phyloP scores from a whole-genome alignment of 2,797 vertebrate genomes.

The Sarcophilus harrisii region DNA sequence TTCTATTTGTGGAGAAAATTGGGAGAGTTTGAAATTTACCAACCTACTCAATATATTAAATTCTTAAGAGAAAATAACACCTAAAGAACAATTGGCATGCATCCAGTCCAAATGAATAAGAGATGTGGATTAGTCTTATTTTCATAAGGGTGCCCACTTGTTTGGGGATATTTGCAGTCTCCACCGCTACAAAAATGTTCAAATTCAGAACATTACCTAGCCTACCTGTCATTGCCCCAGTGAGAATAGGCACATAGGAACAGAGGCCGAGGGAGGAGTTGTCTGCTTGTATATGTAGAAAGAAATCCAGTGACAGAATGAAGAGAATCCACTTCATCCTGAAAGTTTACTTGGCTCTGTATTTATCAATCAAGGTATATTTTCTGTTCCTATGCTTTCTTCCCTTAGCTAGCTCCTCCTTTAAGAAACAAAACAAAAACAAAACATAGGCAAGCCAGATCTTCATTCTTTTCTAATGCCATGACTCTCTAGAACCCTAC shows the following conservation, averaged over 20 bases:
- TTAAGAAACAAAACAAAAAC: background rate
- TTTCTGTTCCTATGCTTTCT: background rate
- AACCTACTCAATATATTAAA: background rate
- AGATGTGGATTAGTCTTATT: background rate
- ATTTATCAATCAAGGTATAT: background rate
- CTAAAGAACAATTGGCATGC: background rate
- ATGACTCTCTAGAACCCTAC: background rate
- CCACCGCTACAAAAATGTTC: background rate
- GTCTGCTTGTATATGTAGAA: background rate
- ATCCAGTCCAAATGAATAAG: background rate
- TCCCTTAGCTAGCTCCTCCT: background rate
- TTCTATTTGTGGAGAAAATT: too few relatives aligned
- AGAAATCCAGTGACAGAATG: background rate
- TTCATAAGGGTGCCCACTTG: background rate
- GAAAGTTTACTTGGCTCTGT: background rate
- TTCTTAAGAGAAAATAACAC: background rate
- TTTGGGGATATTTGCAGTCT: background rate
- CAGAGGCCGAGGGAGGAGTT: background rate
- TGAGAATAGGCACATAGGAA: background rate
- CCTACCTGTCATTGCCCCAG: background rate
- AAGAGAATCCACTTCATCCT: background rate
- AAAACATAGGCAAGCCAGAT: too few relatives aligned
- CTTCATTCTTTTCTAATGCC: background rate
- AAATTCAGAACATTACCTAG: background rate
- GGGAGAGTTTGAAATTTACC: too few relatives aligned